Conservation (phyloP, 2,797 vertebrate genomes). For the Phrynocephalus guinanensis region DNA sequence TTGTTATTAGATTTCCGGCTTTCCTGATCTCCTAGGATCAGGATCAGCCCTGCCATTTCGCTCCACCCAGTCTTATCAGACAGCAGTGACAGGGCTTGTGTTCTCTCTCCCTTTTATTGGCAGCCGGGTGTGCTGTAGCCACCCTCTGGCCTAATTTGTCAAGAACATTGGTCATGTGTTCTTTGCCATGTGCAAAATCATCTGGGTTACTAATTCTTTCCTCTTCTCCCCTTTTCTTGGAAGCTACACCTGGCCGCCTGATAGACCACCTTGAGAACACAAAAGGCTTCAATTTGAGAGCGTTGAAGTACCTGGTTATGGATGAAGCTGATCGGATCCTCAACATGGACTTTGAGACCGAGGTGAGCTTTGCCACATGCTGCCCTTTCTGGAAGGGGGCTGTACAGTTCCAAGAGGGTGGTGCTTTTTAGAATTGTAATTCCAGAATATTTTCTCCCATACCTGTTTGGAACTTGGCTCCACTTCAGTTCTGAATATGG, state of each 20-base stretch:
- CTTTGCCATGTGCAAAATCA: not conserved
- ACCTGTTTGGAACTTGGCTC: not conserved
- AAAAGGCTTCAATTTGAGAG: conserved; percentile 93
- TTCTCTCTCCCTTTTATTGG: not conserved
- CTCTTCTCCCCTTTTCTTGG: conserved; percentile 12
- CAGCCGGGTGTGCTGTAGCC: not conserved
- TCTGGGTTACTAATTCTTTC: conserved; percentile 36
- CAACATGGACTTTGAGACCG: conserved; percentile 99
- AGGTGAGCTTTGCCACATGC: conserved; percentile 78
- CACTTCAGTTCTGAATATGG: not conserved
- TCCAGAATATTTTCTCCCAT: not conserved
- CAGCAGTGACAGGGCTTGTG: not conserved
- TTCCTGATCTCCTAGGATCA: not conserved
- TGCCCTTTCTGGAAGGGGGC: not conserved
- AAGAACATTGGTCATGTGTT: not conserved
- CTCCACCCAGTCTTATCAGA: not conserved
- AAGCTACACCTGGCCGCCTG: conserved; percentile 94
- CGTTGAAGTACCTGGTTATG: conserved; percentile 95
- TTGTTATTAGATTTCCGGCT: not conserved
- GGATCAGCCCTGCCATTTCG: too few species aligned
- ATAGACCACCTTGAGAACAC: conserved; percentile 98
- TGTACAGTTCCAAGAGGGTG: rapidly evolving
- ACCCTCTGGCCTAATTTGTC: not conserved
- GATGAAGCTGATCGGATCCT: conserved; percentile 97
- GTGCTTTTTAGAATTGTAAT: not conserved